phyloP scores from a whole-genome alignment of 2,113 vertebrate species.

The Ovis canadensis region DNA sequence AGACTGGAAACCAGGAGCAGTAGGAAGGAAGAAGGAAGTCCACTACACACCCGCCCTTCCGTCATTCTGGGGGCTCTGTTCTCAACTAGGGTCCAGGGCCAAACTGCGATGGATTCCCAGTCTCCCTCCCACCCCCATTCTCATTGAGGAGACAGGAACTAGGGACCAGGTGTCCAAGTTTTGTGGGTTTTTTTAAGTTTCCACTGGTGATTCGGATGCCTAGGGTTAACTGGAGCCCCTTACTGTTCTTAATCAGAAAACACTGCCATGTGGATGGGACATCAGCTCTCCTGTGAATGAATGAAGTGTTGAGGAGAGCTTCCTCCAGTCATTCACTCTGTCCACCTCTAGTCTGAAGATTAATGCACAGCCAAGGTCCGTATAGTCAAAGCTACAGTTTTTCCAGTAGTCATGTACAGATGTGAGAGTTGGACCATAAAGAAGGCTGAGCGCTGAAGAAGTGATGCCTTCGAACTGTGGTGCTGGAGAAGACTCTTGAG shows the following conservation, averaged over 20 bases:
- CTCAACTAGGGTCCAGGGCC: not conserved
- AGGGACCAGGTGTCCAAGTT: not conserved
- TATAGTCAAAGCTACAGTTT: not conserved
- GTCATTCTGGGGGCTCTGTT: not conserved
- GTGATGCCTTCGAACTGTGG: not conserved
- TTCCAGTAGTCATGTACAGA: not conserved
- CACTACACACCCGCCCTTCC: accelerated
- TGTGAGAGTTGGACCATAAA: not conserved
- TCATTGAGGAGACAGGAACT: not conserved
- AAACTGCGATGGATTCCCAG: not conserved
- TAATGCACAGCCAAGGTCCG: not conserved
- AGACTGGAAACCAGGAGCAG: not conserved
- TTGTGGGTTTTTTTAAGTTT: not conserved
- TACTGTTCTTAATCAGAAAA: not conserved
- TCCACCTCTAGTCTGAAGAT: not conserved
- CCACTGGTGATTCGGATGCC: not conserved
- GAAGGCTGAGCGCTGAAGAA: not conserved
- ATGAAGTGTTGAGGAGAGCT: not conserved
- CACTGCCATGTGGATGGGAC: too few relatives aligned
- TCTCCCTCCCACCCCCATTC: not conserved
- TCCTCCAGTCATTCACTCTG: not conserved
- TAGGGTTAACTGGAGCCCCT: not conserved
- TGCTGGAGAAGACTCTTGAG: not conserved
- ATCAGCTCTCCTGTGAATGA: not conserved
- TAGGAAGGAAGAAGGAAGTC: not conserved